Base-by-base conservation (phyloP, 2,888 invertebrate genomes). In the Camponotus fellah region DNA sequence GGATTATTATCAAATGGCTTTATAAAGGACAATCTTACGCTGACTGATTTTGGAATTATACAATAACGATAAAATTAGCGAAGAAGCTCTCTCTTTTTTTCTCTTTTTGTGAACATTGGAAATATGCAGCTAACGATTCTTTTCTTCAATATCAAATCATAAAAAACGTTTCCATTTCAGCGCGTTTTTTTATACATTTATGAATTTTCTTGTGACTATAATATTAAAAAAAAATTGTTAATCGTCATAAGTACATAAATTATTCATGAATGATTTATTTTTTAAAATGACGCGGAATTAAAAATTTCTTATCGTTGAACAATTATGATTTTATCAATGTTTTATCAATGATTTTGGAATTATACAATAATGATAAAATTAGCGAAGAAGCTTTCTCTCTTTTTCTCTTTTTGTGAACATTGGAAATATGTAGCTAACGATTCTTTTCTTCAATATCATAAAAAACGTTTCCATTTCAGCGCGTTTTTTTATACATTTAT, bases 241-340 rank as follows among this genome's bases (percentile, higher is more conserved):
- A 69, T 34, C 37, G 14, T 43, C 10, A 26, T 3, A 4, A 3
- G 21, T 26, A 77, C 26, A 26, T 66, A 6, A 69, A n/a, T 68
- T n/a, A 68, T 40, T 76, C 40, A 12, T 53, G 17, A 56, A n/a
- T n/a, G 17, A n/a, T 21, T 34, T 26, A 0, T 66, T 68, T 14
- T n/a, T 2, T 43, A 49, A 49, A 53, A 64, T 0, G 14, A 46
- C 3, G 12, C 12, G 9, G 40, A 8, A 66, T 40, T 26, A 26
- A 43, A 21, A 72, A 80, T 37, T 46, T 74, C 21, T 34, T 14
- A 12, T 74, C 75, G 34, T 60, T 60, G 72, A 46, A 74, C 74
- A 60, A 60, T 40, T 26, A 26, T 1, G 26, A 26, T n/a, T n/a
- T n/a, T n/a, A n/a, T n/a, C n/a, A n/a, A n/a, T n/a, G n/a, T n/a